phyloP scores from a whole-genome alignment of 1,140 invertebrate species.

The Nautilus pompilius region DNA sequence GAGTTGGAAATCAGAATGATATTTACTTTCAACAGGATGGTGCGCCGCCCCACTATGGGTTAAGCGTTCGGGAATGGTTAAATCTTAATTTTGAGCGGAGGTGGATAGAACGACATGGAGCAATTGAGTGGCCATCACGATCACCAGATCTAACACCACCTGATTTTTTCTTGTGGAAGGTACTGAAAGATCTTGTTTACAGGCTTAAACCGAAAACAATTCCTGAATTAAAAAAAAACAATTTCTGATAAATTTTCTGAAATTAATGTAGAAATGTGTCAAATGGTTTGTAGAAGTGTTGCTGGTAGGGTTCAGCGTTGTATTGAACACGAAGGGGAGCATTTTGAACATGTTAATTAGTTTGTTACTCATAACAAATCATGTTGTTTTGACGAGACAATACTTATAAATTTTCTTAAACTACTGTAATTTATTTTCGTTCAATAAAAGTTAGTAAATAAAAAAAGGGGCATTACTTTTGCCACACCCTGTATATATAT shows the following conservation, averaged over 20 bases:
- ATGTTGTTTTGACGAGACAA: not conserved
- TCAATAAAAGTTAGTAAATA: not conserved
- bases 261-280: not conserved
- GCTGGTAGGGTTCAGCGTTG: not conserved
- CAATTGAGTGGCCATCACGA: not conserved
- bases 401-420: not conserved
- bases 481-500: not conserved
- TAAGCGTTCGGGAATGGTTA: not conserved
- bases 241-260: not conserved
- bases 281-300: slow-evolving; percentile 3
- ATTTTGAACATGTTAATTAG: not conserved
- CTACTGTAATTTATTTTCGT: not conserved
- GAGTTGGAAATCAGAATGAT: too few relatives aligned
- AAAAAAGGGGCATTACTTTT: not conserved
- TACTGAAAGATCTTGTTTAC: not conserved
- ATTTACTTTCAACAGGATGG: too few relatives aligned
- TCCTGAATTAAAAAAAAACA: not conserved
- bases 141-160: slow-evolving; percentile 2
- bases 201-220: not conserved
- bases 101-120: not conserved
- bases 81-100: not conserved
- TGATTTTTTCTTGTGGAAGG: not conserved
- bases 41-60: too few relatives aligned
- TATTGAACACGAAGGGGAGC: not conserved
- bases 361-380: not conserved